Conservation (phyloP, 2,797 vertebrate genomes). For the Megalops cyprinoides region DNA sequence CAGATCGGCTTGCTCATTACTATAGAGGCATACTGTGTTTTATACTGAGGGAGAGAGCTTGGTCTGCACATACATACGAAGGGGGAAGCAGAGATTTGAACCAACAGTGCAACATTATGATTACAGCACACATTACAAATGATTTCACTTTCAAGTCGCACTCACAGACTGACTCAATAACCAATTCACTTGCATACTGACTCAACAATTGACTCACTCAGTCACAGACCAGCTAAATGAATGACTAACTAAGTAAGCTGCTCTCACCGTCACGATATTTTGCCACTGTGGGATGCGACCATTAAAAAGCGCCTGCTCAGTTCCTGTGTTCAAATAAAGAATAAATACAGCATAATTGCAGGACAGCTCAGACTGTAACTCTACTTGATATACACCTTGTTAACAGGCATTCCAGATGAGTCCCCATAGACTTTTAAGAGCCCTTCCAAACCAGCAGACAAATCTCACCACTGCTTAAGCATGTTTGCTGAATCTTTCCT, state of each 20-base stretch:
- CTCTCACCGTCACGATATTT: not conserved
- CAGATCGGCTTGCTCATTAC: conserved; percentile 44
- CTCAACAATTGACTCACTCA: no score
- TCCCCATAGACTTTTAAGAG: not conserved
- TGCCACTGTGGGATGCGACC: no score
- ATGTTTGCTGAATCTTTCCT: not conserved
- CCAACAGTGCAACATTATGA: not conserved
- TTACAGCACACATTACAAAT: no score
- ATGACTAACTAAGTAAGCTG: not conserved
- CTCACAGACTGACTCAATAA: no score
- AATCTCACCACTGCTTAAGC: not conserved
- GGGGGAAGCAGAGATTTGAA: not conserved
- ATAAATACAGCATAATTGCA: not conserved
- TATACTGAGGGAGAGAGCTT: not conserved
- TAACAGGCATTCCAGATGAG: not conserved
- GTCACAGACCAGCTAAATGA: no score
- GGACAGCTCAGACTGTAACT: not conserved
- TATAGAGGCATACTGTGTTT: conserved; percentile 43
- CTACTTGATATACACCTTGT: not conserved
- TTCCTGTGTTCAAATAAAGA: not conserved
- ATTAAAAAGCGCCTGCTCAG: not conserved
- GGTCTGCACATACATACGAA: not conserved
- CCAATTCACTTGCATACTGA: no score
- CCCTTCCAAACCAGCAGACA: not conserved
- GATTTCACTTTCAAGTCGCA: no score